Evolutionary conservation across 2,797 vertebrate genomes (phyloP), one percentile per base, ranked within the genome.

Genomic region (Oryzias sinensis): DNA sequence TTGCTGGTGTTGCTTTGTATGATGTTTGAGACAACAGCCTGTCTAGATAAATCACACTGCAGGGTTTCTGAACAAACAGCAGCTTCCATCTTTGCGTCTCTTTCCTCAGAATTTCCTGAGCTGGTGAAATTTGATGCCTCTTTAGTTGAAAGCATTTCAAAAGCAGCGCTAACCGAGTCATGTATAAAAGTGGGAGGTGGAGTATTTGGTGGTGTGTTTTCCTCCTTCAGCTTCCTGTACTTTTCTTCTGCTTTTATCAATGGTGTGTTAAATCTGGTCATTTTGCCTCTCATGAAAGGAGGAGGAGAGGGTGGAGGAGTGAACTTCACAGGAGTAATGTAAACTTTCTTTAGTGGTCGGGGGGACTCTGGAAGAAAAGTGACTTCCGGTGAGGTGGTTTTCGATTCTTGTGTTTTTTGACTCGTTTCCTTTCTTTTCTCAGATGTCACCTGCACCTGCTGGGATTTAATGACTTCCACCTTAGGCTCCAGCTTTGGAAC

Each of bases 211-310:
- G 79, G 86, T 60, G 91, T 91, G 77, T 76, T 88, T 56, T 91
- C 91, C 49, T 93, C 92, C 63, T 20, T 91, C 59, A 93, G 82
- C 54, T 92, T 91, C 45, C 92, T 86, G 60, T 88, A 95, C 72
- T 93, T 96, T 84, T 93, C 93, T 80, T 97, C 94, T 43, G 95
- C 93, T 74, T 96, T 92, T 86, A 98, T 97, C 84, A 97, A 87
- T n/a, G 94, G 92, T 14, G 95, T 97, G 85, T 89, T 94, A 80
- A 96, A 97, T 92, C 92, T 96, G 77, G 90, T 91, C 48, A 76
- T 61, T 82, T 94, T 94, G 8, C 87, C 89, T 81, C 82, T 93
- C 76, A 74, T 83, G 61, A 58, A 73, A 15, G 87, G 90, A 41
- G 88, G 70, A 56, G 92, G 91, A 44, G 86, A 89, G 44, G 92